These are phyloP conservation scores for Melanocharis versteri DNA, from an alignment of 2,113 vertebrate genomes.

Conservation along the genomic window DNA sequence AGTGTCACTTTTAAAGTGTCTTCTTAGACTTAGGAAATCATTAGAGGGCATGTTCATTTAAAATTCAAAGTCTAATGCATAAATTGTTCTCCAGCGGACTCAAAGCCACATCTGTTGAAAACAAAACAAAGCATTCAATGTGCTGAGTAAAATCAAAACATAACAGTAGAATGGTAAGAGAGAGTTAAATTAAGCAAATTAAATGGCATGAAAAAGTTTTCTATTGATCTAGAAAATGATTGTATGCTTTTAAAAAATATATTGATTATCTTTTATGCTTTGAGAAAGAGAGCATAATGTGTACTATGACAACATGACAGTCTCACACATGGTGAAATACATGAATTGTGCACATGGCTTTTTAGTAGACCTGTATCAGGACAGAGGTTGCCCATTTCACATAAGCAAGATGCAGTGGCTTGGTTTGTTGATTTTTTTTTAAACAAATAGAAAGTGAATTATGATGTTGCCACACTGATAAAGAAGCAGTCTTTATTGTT, in stretches of 20 bases:
- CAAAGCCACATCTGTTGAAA: constrained; percentile 83
- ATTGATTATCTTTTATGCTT: constrained; percentile 75
- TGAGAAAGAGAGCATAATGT: constrained; percentile 1
- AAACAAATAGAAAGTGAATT: neutral
- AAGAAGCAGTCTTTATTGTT: constrained; percentile 38
- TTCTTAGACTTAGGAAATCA: constrained; percentile 74
- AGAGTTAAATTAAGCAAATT: constrained; percentile 83
- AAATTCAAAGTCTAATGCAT: constrained; percentile 84
- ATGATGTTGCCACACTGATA: neutral
- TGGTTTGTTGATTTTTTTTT: neutral
- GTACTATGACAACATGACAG: neutral
- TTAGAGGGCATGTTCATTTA: constrained; percentile 78
- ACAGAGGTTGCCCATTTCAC: neutral
- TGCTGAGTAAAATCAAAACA: constrained; percentile 75
- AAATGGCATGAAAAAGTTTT: constrained; percentile 77
- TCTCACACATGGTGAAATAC: neutral
- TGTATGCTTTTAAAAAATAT: constrained; percentile 74
- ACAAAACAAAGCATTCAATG: constrained; percentile 75
- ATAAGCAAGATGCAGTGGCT: neutral
- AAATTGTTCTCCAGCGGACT: constrained; percentile 77
- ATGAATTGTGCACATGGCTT: neutral
- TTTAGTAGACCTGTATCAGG: neutral
- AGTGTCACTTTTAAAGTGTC: constrained; percentile 80
- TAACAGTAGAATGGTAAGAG: constrained; percentile 50
- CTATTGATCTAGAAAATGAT: constrained; percentile 75